These are phyloP conservation scores for Natator depressus DNA, from an alignment of 2,113 vertebrate species.

Conservation along the genomic window DNA sequence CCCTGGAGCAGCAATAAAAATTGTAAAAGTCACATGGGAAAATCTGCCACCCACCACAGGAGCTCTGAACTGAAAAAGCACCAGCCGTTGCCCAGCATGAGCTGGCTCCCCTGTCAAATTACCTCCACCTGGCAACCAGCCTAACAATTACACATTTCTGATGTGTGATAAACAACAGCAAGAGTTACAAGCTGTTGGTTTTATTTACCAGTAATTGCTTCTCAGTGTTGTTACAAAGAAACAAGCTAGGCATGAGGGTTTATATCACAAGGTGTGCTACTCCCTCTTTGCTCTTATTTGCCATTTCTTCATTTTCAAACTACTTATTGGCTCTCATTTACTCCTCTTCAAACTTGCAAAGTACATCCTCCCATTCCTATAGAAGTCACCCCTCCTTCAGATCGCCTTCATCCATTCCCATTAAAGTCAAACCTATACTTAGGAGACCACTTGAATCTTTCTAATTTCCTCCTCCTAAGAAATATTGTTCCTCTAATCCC, in stretches of 20 bases:
- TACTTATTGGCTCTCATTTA: neutral
- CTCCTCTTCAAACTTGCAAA: neutral
- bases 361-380: neutral
- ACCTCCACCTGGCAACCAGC: slow-evolving; percentile 8
- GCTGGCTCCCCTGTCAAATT: slow-evolving; percentile 21
- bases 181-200: slow-evolving; percentile 28
- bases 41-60: neutral
- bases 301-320: neutral
- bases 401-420: neutral
- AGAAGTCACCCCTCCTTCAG: neutral
- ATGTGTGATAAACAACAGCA: slow-evolving; percentile 40
- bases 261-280: neutral
- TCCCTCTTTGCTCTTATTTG: neutral
- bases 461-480: neutral
- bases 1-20: neutral
- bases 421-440: neutral
- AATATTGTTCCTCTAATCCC: neutral
- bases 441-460: neutral
- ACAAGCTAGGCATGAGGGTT: neutral
- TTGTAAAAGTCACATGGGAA: neutral
- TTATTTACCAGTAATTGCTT: slow-evolving; percentile 42
- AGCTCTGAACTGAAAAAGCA: slow-evolving; percentile 8
- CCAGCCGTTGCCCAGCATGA: neutral
- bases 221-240: slow-evolving; percentile 9
- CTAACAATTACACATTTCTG: slow-evolving; percentile 10